Conservation (phyloP, 35 echinoderm and acorn worm genomes). For the Lytechinus variegatus region DNA sequence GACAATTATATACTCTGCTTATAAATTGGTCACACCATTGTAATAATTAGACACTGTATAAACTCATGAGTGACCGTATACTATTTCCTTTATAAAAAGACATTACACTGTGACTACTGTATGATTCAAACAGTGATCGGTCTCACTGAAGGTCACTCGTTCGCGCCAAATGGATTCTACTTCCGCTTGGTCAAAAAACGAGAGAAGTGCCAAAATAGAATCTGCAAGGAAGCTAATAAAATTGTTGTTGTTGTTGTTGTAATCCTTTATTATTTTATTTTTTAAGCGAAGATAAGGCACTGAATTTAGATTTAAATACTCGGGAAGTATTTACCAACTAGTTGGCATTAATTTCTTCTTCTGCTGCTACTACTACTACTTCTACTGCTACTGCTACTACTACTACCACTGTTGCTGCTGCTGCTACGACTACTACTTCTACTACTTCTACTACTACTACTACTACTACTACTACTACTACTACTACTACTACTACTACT, state of each 20-base stretch:
- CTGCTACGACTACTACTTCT: too few relatives aligned
- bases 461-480: neutral
- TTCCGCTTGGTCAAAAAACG: conserved; percentile 1
- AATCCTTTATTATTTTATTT: neutral
- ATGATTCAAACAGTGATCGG: neutral
- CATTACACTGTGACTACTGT: neutral
- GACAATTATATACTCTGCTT: neutral
- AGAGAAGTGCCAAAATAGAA: neutral
- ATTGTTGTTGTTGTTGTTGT: neutral
- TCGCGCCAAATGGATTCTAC: neutral
- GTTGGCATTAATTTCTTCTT: too few relatives aligned
- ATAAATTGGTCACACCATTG: neutral
- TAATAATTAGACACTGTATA: neutral
- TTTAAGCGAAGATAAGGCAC: neutral
- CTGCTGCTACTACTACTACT: too few relatives aligned
- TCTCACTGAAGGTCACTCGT: neutral
- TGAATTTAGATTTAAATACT: too few relatives aligned
- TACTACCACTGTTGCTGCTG: too few relatives aligned
- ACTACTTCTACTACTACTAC: too few relatives aligned
- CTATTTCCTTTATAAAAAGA: neutral
- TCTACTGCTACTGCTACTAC: too few relatives aligned
- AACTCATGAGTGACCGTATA: neutral
- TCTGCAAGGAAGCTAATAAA: neutral
- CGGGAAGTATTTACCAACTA: too few relatives aligned
- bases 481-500: neutral